Evolutionary conservation across 2,888 invertebrate species (phyloP), one percentile per base, ranked within the genome.

Genomic region (Caenorhabditis panamensis): DNA sequence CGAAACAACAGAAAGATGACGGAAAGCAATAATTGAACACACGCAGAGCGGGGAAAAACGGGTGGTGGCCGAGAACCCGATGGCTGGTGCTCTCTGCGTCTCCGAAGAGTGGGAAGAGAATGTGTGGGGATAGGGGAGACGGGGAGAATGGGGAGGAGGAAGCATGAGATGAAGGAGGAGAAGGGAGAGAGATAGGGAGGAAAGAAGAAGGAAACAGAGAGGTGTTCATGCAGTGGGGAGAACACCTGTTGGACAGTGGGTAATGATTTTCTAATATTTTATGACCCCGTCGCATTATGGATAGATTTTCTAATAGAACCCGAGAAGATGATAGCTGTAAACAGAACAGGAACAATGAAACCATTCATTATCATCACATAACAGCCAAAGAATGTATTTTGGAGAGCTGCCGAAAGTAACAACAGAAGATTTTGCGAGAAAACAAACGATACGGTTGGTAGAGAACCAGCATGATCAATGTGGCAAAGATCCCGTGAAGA

Each of bases 381-480:
- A 62, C 54, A 24, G 61, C 53, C 11, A 75, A 54, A 9, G 75
- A 75, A 24, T 66, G 66, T 13, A 54, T 31, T 67, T 61, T 75
- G 1, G 66, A 67, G 18, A 66, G 28, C 1, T 44, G 49, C 0
- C 61, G 62, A 20, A 67, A 54, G 11, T 37, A 31, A 53, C 66
- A 75, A 9, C 51, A 67, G 11, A 67, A 2, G 9, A 67, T 13
- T 4, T 51, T 41, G 41, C 36, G 59, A 18, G 66, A 61, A 22
- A 75, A 75, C 5, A 9, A 44, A 8, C 75, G 73, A 36, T 67
- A 75, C 24, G 67, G 75, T 47, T 61, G 75, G 26, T 66, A 67
- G 13, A 75, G 54, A 1, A 51, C 53, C 9, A 67, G 67, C 66
- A 67, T 75, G n/a, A 75, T 54, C 18, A 67, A 18, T 11, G 75